These are phyloP conservation scores for Caenorhabditis sp. DNA, from an alignment of 2,888 invertebrate genomes.

Conservation along the genomic window DNA sequence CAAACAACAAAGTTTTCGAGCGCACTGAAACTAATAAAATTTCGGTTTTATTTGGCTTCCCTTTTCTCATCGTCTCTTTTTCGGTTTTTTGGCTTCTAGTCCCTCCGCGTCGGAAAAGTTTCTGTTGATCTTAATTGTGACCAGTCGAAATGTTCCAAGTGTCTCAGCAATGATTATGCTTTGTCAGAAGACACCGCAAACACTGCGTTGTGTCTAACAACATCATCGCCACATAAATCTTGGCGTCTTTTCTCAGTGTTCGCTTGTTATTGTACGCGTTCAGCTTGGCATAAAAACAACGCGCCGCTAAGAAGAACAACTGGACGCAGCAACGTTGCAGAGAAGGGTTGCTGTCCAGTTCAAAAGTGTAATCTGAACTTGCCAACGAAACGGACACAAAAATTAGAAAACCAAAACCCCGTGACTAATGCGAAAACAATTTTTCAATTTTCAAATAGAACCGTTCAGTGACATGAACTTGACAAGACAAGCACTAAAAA, in stretches of 20 bases:
- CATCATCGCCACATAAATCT: constrained; percentile 49
- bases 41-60: constrained; percentile 33
- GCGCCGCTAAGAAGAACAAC: constrained; percentile 11
- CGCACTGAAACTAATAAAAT: constrained; percentile 48
- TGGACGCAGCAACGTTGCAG: constrained; percentile 2
- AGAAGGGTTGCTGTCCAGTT: not conserved
- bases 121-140: constrained; percentile 35
- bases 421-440: constrained; percentile 52
- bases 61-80: not conserved
- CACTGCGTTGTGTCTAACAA: constrained; percentile 7
- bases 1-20: constrained; percentile 41
- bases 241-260: constrained; percentile 39
- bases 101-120: not conserved
- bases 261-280: constrained; percentile 46
- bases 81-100: not conserved
- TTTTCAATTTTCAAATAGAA: constrained; percentile 36
- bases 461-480: constrained; percentile 43
- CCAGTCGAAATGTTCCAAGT: constrained; percentile 19
- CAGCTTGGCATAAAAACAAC: not conserved
- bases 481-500: constrained; percentile 41
- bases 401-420: constrained; percentile 14
- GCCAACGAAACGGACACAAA: constrained; percentile 1
- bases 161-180: constrained; percentile 19
- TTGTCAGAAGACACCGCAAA: constrained; percentile 26
- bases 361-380: constrained; percentile 8